Percentiles rank a stretch among this genome's conserved stretches.
phyloP scores from a whole-genome alignment of 2,797 vertebrate genomes.

The Capromys pilorides region DNA sequence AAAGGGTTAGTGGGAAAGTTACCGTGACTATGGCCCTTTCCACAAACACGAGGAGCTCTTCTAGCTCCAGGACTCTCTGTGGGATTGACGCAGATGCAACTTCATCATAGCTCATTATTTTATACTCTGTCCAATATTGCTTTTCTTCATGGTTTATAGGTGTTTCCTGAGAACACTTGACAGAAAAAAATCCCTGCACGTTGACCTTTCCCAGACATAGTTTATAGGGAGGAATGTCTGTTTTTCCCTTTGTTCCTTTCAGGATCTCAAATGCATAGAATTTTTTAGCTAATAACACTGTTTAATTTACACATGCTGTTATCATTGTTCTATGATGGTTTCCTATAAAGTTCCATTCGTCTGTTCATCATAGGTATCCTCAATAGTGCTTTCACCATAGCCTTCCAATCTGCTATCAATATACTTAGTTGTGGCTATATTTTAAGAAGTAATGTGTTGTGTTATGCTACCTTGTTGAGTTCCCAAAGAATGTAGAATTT shows the following conservation, averaged over 20 bases:
- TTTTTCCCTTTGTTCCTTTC: background rate
- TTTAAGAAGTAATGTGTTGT: background rate
- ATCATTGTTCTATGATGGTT: background rate
- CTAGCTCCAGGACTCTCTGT: background rate
- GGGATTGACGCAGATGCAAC: background rate
- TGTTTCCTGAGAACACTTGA: background rate
- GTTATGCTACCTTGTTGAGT: background rate
- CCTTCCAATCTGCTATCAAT: background rate
- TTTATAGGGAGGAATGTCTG: background rate
- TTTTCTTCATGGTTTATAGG: background rate
- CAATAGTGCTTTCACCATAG: background rate
- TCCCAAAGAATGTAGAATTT: background rate
- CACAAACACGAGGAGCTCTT: background rate
- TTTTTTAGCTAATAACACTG: background rate
- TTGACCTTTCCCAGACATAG: background rate
- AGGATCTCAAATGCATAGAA: background rate
- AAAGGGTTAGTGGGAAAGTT: background rate
- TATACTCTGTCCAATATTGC: background rate
- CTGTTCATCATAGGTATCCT: background rate
- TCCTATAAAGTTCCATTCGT: background rate
- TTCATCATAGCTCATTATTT: background rate
- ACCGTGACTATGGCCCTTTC: background rate
- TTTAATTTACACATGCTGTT: background rate
- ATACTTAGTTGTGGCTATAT: background rate
- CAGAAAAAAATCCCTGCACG: background rate